Conservation (phyloP, 2,113 vertebrate genomes). For the Copsychus sechellarum region DNA sequence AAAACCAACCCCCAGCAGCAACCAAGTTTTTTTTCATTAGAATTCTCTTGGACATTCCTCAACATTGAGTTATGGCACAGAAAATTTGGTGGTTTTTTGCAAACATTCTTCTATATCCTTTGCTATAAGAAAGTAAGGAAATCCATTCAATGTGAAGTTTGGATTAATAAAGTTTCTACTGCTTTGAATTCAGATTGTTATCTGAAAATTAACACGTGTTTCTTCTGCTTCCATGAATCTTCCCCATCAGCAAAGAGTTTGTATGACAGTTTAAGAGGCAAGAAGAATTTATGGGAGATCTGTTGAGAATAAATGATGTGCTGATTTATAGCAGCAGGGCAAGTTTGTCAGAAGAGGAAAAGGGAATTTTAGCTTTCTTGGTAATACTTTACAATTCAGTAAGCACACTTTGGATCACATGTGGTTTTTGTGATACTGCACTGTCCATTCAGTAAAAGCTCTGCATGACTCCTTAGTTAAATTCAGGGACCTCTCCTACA, state of each 20-base stretch:
- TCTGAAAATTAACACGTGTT: background rate
- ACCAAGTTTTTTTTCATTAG: background rate
- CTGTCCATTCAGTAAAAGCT: background rate
- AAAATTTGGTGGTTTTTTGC: background rate
- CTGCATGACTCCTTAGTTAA: background rate
- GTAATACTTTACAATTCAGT: background rate
- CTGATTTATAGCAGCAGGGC: background rate
- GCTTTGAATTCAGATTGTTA: background rate
- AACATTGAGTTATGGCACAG: background rate
- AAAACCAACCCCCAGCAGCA: background rate
- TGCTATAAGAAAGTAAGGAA: background rate
- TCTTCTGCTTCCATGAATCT: background rate
- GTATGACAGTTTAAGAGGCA: background rate
- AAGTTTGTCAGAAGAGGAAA: background rate
- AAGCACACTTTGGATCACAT: accelerated
- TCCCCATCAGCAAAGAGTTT: background rate
- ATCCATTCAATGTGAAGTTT: background rate
- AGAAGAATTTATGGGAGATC: background rate
- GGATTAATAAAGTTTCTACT: background rate
- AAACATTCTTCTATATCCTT: background rate
- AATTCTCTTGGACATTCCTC: background rate
- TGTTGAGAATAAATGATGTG: background rate
- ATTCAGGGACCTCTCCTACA: background rate
- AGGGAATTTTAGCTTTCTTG: background rate
- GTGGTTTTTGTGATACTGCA: background rate